These are phyloP conservation scores for Chrysolina haemoptera DNA, from an alignment of 2,888 invertebrate genomes.

Conservation along the genomic window DNA sequence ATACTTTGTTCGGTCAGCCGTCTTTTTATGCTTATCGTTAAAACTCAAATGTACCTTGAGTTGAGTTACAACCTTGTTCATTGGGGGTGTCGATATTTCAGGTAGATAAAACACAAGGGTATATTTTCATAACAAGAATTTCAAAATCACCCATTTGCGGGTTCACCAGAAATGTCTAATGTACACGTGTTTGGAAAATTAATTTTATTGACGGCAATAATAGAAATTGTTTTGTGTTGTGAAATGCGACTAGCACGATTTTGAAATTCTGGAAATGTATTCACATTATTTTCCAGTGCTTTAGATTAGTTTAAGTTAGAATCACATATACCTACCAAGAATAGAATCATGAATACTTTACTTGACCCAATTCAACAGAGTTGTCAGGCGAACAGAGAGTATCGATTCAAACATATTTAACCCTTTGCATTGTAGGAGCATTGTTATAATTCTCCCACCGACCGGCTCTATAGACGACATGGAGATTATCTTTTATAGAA, in stretches of 20 bases:
- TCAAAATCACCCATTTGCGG: no score
- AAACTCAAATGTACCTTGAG: no score
- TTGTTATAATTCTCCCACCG: conserved; percentile 1
- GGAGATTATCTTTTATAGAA: background rate
- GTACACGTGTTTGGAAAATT: no score
- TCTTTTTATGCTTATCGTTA: no score
- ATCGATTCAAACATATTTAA: background rate
- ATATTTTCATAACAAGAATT: no score
- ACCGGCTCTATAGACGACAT: background rate
- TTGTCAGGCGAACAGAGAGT: background rate
- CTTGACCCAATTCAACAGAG: conserved; percentile 16
- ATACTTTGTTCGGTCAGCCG: no score
- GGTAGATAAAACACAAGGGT: no score
- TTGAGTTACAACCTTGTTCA: no score
- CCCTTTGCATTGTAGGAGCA: background rate
- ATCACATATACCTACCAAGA: background rate
- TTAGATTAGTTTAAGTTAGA: background rate
- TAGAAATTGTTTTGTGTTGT: background rate
- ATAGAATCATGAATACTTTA: conserved; percentile 9
- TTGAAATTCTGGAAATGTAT: background rate
- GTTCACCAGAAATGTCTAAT: no score
- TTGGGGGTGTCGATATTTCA: no score
- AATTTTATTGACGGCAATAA: no score
- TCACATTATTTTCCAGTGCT: background rate
- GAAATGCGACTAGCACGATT: background rate